Conservation (phyloP, 2,797 vertebrate species). For the Pristis pectinata region DNA sequence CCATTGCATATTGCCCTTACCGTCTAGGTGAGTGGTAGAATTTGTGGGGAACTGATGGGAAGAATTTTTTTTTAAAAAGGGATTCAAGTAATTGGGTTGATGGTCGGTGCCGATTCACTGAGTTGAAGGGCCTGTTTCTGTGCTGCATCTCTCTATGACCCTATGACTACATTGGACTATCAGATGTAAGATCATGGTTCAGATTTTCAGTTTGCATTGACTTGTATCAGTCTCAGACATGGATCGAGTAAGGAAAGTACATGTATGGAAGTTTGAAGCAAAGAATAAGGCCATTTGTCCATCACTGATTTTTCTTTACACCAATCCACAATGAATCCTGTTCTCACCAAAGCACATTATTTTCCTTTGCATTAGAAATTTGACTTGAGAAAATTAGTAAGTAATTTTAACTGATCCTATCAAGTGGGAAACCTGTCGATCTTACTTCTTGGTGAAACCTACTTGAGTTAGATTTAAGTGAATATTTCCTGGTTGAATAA, state of each 20-base stretch:
- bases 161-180: background rate
- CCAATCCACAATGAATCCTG: background rate
- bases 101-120: too few species aligned
- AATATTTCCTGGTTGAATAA: background rate
- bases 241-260: background rate
- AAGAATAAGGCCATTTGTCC: too few species aligned
- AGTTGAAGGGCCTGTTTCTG: too few species aligned
- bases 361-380: background rate
- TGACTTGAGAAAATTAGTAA: background rate
- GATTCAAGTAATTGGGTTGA: too few species aligned
- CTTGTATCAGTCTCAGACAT: too few species aligned
- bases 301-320: background rate
- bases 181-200: background rate
- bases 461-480: background rate
- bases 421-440: background rate
- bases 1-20: too few species aligned
- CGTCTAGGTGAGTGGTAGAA: too few species aligned
- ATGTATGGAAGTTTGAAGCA: background rate
- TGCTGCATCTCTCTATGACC: too few species aligned
- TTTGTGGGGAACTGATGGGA: too few species aligned
- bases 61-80: too few species aligned
- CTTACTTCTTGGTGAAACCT: background rate
- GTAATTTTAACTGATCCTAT: background rate
- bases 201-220: background rate
- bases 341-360: background rate